These are phyloP conservation scores for Gila orcuttii DNA, from an alignment of 2,113 vertebrate species.

Conservation along the genomic window DNA sequence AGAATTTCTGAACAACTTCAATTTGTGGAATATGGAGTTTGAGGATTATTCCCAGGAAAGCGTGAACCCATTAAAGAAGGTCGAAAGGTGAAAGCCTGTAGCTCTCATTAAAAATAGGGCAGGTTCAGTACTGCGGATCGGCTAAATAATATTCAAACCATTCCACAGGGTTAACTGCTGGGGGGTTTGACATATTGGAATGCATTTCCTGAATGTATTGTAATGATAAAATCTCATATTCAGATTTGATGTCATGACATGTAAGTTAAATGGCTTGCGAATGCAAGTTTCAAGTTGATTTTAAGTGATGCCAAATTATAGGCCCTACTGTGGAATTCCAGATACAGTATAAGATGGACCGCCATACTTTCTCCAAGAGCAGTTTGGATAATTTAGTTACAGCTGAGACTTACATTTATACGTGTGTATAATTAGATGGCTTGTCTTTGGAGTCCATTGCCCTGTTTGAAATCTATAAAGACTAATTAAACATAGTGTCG, in stretches of 20 bases:
- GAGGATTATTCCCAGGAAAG: conserved; percentile 2
- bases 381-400: background rate
- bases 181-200: background rate
- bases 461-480: conserved; percentile 50
- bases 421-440: conserved; percentile 15
- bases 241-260: background rate
- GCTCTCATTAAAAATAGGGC: conserved; percentile 15
- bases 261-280: background rate
- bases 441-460: conserved; percentile 46
- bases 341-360: background rate
- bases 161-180: background rate
- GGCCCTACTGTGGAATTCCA: background rate
- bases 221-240: background rate
- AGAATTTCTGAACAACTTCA: conserved; percentile 12
- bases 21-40: background rate
- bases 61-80: conserved; percentile 8
- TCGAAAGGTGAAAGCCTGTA: conserved; percentile 11
- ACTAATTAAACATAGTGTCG: conserved; percentile 57
- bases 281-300: background rate
- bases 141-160: background rate
- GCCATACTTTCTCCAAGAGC: background rate
- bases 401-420: background rate
- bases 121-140: background rate
- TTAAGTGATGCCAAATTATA: background rate
- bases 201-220: background rate